Base-by-base conservation (phyloP, 2,113 vertebrate genomes). In the Columba janthina region DNA sequence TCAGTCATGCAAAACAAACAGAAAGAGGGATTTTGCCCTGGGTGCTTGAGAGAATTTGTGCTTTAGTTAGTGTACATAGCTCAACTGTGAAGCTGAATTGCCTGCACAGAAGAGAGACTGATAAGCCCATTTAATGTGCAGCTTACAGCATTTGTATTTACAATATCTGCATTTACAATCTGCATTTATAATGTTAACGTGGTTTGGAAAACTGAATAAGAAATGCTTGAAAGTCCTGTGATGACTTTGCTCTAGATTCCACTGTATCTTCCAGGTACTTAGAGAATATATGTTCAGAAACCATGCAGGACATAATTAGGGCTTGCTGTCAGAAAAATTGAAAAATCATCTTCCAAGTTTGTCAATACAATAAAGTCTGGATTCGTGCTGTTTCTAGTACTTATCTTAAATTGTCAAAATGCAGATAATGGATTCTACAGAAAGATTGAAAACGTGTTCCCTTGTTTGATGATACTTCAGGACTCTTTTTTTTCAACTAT, bases 1-100 rank as follows among this genome's bases (percentile, higher is more conserved):
- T 95, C 92, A 96, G 29, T 96, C 84, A 90, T 84, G 84, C 92
- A 94, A 94, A 94, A 91, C 93, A 92, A 95, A 93, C 46, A 89
- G 82, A 90, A 83, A 81, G 67, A 64, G 66, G 60, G 88, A 89
- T 94, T 96, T 97, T 97, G 91, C 72, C 58, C n/a, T 85, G 58
- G 70, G 50, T 93, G 56, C 88, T 93, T 85, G 82, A 82, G 65
- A 78, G 80, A 89, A 94, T 89, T 69, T 19, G 5, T 82, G 76
- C n/a, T 84, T 91, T 75, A 91, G 53, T 91, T 75, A 91, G 53
- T 88, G 48, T 85, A 73, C 21, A 3, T 31, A 36, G 58, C 60
- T 95, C 53, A 79, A 6, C 60, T 65, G 57, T 69, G 71, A 75
- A 87, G 44, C 36, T 74, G 88, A 93, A 48, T 66, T 80, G 34